Conservation (phyloP, 2,113 vertebrate species). For the Calonectris borealis region DNA sequence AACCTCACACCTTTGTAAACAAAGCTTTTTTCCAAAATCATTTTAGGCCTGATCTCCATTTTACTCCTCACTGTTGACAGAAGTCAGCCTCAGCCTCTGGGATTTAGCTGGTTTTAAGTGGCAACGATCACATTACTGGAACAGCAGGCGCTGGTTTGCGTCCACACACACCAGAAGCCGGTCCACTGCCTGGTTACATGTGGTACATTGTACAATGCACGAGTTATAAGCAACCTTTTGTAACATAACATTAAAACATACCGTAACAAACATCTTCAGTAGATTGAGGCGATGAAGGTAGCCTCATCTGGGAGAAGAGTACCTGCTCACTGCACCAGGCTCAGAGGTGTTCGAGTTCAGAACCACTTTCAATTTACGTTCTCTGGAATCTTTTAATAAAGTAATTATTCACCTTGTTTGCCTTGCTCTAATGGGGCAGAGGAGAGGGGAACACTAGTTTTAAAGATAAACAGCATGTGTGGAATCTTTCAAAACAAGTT, state of each 20-base stretch:
- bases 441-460: neutral
- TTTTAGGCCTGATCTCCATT: neutral
- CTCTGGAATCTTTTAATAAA: neutral
- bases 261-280: neutral
- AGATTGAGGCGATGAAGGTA: accelerated
- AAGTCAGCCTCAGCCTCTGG: neutral
- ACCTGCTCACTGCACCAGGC: neutral
- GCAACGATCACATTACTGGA: accelerated
- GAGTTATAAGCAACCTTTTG: neutral
- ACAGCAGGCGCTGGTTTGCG: accelerated
- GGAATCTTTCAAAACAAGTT: neutral
- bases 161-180: neutral
- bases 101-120: too few species aligned
- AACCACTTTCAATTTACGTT: neutral
- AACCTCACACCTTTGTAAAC: neutral
- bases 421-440: neutral
- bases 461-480: neutral
- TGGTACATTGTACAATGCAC: accelerated
- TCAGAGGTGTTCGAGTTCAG: neutral
- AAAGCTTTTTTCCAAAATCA: neutral
- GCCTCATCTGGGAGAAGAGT: neutral
- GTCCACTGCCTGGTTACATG: accelerated
- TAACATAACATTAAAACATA: neutral
- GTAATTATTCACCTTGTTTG: neutral
- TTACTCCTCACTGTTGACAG: neutral